Evolutionary conservation across 1,140 invertebrate species (phyloP), one percentile per base, ranked within the genome.

Genomic region (Platyura marginata): DNA sequence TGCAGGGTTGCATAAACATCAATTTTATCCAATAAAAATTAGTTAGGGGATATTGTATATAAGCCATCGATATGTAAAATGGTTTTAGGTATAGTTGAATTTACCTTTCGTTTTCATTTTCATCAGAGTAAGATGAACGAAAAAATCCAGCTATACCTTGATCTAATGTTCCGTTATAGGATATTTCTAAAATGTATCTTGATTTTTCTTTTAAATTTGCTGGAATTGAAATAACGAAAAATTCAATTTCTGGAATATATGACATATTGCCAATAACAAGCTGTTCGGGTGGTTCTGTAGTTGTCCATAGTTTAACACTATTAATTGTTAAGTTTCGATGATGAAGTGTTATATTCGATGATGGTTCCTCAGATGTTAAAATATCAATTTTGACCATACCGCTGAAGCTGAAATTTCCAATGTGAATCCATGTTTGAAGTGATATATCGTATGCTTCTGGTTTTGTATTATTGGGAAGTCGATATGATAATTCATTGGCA

Each of bases 101-200:
- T 51, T 35, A 63, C 58, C 43, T 48, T 33, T 40, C 49, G 0
- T 47, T 54, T 10, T 66, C 66, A 10, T 52, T 41, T 0, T 51
- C 49, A 32, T 72, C 61, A 3, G 62, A 59, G 49, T 88, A 92
- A n/a, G 69, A 74, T 51, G 80, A 86, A 29, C 73, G 69, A 52
- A 91, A 91, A 56, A 91, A 89, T 33, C 87, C 87, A 34, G 67
- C 68, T 48, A 77, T 65, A 45, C 75, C 73, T 1, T 57, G 49
- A 44, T 72, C 68, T 21, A 77, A 60, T 1, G 51, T 49, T 16
- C 74, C 73, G 1, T 44, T 52, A 37, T 72, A 78, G 0, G 35
- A 25, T 18, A 77, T 69, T 1, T 52, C 56, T 33, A 76, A 54
- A 10, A 42, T 43, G 49, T 74, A 63, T 6, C 47, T 54, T 3